Evolutionary conservation across 2,113 vertebrate species (phyloP).

Genomic region (Rhodinocichla rosea): DNA sequence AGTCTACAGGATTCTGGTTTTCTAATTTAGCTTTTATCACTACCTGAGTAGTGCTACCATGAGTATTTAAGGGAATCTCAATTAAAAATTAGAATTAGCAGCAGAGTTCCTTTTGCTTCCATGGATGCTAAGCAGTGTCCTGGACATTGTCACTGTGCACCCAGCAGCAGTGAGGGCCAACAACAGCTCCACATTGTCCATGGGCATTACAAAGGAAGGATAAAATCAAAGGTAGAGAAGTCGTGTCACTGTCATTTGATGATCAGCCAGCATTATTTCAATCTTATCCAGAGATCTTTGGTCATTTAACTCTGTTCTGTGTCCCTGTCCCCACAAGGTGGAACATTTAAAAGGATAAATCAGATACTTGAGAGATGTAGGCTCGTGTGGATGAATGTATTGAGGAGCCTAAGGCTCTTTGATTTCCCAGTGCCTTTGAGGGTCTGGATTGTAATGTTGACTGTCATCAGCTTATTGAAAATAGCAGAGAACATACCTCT

Average conservation of each 20-base stretch:
- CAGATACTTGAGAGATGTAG: not conserved
- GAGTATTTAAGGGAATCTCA: not conserved
- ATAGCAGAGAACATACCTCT: not conserved
- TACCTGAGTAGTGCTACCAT: not conserved
- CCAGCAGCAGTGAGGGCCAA: not conserved
- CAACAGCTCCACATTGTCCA: not conserved
- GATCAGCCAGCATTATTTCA: not conserved
- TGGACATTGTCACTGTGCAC: not conserved
- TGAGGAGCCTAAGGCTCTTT: not conserved
- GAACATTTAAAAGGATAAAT: not conserved
- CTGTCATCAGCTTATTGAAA: constrained; percentile 2
- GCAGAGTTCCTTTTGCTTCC: not conserved
- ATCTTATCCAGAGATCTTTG: not conserved
- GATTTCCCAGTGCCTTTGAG: not conserved
- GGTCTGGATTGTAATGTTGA: not conserved
- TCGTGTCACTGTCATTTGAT: not conserved
- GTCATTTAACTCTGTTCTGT: not conserved
- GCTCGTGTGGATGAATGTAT: not conserved
- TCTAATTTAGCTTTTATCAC: not conserved
- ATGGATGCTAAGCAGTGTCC: not conserved
- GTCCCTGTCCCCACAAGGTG: not conserved
- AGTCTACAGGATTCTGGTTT: not conserved
- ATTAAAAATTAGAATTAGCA: not conserved
- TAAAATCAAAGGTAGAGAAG: not conserved
- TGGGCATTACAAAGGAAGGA: not conserved